These are phyloP conservation scores for Monomorium pharaonis DNA, from an alignment of 1,140 invertebrate species.

Conservation along the genomic window DNA sequence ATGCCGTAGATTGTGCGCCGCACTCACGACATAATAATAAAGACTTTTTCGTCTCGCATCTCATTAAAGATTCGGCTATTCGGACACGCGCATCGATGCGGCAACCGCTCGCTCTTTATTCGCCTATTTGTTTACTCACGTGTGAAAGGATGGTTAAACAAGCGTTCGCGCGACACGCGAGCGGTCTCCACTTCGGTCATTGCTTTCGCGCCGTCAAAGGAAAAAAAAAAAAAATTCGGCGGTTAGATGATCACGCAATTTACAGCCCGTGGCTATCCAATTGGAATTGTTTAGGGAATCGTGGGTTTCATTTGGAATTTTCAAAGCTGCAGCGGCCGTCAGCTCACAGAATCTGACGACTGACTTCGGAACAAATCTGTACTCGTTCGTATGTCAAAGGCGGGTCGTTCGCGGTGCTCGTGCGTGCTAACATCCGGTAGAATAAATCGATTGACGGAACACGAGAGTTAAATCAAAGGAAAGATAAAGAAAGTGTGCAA, in stretches of 20 bases:
- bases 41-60: conserved; percentile 7
- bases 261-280: conserved; percentile 65
- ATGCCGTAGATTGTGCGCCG: neutral
- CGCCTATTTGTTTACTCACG: conserved; percentile 75
- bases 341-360: conserved; percentile 1
- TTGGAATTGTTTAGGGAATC: conserved; percentile 56
- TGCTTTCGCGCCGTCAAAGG: conserved; percentile 64
- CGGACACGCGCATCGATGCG: neutral
- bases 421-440: neutral
- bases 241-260: conserved; percentile 71
- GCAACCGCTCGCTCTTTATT: conserved; percentile 62
- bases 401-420: neutral
- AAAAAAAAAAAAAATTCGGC: conserved; percentile 60
- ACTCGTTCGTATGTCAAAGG: neutral
- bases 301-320: conserved; percentile 43
- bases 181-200: conserved; percentile 66
- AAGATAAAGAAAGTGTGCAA: neutral
- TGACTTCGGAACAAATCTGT: conserved; percentile 3
- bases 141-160: conserved; percentile 77
- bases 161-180: conserved; percentile 73
- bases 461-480: neutral
- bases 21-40: conserved; percentile 27
- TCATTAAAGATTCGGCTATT: conserved; percentile 38
- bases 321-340: neutral
- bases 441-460: neutral